Evolutionary conservation across 2,888 invertebrate species (phyloP), one percentile per base, ranked within the genome.

Genomic region (Campoplex nolae): DNA sequence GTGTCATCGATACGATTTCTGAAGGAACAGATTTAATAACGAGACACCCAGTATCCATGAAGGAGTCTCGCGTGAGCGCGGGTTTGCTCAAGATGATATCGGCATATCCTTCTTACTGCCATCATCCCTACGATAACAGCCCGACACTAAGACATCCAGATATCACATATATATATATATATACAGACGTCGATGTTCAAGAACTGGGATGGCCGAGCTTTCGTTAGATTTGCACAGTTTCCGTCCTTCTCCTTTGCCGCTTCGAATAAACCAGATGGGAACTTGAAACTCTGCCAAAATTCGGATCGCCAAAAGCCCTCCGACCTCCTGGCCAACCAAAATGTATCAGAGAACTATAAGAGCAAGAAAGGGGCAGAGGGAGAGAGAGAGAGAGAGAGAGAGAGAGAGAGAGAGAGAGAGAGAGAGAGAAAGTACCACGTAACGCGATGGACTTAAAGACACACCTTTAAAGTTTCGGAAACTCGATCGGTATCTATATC

Each of bases 71-170:
- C 90, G 62, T 90, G 89, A 86, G 90, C 90, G 90, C 90, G 88
- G 92, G 93, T 92, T 93, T 92, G 91, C 92, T 88, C 90, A 90
- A 93, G 93, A 93, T 93, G 92, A 93, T 94, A 94, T 93, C 93
- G 91, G 90, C 42, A 83, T 84, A 87, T 87, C 87, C 84, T 84
- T 84, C 79, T 87, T 81, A 65, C 75, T 70, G 35, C 65, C 81
- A 62, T 58, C 73, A 32, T 67, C 75, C 74, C 38, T 35, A 58
- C 38, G 77, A 74, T 70, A 70, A 38, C 38, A 70, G 54, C 38
- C 74, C 67, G 71, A 68, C 23, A 35, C 18, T 48, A 28, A 48
- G 18, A 81, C 18, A 32, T 2, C 18, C 8, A 38, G 51, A 28
- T 0, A 16, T 62, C 62, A 75, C 80, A 62, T 32, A 16, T 23